These are phyloP conservation scores for Sebastes goodei DNA, from an alignment of 2,797 vertebrate genomes.

Conservation along the genomic window DNA sequence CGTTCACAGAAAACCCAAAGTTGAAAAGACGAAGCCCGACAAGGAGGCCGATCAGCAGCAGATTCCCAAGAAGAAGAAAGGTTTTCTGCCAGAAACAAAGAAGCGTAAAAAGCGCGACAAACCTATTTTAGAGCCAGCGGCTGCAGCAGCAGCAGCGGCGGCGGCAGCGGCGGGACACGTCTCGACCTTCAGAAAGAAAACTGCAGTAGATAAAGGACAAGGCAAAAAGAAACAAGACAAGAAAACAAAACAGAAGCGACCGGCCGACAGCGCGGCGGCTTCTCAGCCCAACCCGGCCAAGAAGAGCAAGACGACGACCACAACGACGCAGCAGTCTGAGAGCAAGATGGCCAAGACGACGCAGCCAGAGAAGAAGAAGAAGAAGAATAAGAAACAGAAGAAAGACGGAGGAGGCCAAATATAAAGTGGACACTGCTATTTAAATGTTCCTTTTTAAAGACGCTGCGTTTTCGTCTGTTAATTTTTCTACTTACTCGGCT, in stretches of 20 bases:
- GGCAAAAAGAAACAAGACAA: conserved; percentile 70
- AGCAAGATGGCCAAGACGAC: conserved; percentile 14
- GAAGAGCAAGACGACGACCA: conserved; percentile 68
- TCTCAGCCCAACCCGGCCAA: conserved; percentile 74
- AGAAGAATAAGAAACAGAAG: conserved; percentile 71
- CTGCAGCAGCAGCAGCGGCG: background rate
- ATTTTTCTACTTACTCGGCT: background rate
- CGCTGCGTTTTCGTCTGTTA: background rate
- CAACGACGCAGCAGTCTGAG: conserved; percentile 6
- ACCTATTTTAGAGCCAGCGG: conserved; percentile 47
- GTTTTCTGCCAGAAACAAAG: conserved; percentile 92
- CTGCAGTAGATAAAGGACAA: conserved; percentile 39
- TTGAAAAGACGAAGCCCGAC: conserved; percentile 77
- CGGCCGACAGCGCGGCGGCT: background rate
- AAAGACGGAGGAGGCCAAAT: conserved; percentile 35
- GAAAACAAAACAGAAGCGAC: conserved; percentile 72
- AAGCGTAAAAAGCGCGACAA: conserved; percentile 88
- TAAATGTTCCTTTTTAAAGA: conserved; percentile 38
- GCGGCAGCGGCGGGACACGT: background rate
- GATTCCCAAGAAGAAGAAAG: conserved; percentile 86
- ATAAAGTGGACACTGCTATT: conserved; percentile 33
- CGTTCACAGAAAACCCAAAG: conserved; percentile 86
- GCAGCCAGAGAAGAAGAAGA: no score
- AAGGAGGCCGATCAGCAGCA: conserved; percentile 25
- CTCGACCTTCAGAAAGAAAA: background rate